These are phyloP conservation scores for Tolypeutes matacus DNA, from an alignment of 2,797 vertebrate species.

Conservation along the genomic window DNA sequence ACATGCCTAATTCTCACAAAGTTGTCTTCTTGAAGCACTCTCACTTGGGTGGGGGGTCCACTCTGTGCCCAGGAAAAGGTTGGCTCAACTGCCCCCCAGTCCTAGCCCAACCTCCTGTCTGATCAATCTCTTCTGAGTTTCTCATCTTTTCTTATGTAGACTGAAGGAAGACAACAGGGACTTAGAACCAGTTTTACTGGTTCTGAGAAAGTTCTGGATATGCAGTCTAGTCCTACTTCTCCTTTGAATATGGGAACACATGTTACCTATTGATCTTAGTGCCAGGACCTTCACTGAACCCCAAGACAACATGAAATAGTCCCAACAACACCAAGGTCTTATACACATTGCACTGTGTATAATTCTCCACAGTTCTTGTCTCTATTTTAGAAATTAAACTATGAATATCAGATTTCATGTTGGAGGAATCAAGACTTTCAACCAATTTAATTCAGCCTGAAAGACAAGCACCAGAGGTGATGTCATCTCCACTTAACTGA, in stretches of 20 bases:
- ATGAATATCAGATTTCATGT: fast-evolving
- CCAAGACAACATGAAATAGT: fast-evolving
- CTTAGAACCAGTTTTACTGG: neutral
- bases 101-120: neutral
- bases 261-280: neutral
- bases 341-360: fast-evolving
- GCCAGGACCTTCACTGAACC: neutral
- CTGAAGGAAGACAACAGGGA: neutral
- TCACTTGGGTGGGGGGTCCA: neutral
- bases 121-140: neutral
- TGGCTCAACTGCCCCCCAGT: neutral
- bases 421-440: neutral
- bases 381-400: neutral
- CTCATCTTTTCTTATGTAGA: neutral
- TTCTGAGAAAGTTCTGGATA: neutral
- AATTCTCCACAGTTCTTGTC: neutral
- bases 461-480: neutral
- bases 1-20: neutral
- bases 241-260: neutral
- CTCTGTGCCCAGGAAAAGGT: neutral
- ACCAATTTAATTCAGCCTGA: neutral
- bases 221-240: neutral
- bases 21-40: neutral
- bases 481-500: neutral
- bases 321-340: fast-evolving